phyloP scores from a whole-genome alignment of 1,140 invertebrate genomes.

The Cataglyphis hispanica region DNA sequence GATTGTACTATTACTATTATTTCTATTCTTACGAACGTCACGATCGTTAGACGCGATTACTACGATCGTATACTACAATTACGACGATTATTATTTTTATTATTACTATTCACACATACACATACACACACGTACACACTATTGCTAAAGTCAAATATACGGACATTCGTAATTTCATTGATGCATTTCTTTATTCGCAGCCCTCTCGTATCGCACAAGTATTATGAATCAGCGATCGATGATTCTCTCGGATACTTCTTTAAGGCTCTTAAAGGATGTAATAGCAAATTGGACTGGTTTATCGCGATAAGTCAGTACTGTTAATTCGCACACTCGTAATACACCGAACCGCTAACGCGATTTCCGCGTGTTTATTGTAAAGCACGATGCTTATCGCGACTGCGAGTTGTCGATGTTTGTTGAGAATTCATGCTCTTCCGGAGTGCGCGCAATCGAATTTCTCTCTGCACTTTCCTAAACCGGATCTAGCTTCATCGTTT shows the following conservation, averaged over 20 bases:
- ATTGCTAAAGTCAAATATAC: slow-evolving; percentile 81
- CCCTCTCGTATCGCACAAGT: not conserved
- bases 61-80: slow-evolving; percentile 79
- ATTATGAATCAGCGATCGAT: no score
- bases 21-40: slow-evolving; percentile 70
- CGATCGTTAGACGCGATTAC: slow-evolving; percentile 73
- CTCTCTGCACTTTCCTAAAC: slow-evolving; percentile 13
- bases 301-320: slow-evolving; percentile 2
- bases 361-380: not conserved
- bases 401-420: slow-evolving; percentile 21
- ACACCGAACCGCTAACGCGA: slow-evolving; percentile 15
- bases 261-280: not conserved
- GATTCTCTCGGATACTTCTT: not conserved
- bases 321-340: slow-evolving; percentile 9
- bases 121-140: slow-evolving; percentile 24
- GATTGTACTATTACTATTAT: slow-evolving; percentile 74
- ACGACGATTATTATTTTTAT: slow-evolving; percentile 75
- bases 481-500: slow-evolving; percentile 62
- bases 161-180: slow-evolving; percentile 78
- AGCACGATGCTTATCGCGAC: slow-evolving; percentile 30
- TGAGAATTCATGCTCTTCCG: slow-evolving; percentile 35
- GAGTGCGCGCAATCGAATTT: slow-evolving; percentile 30
- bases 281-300: slow-evolving; percentile 17
- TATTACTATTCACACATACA: slow-evolving; percentile 56
- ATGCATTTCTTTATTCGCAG: slow-evolving; percentile 50